Base-by-base conservation (phyloP, 1,140 invertebrate genomes). In the Arion vulgaris region DNA sequence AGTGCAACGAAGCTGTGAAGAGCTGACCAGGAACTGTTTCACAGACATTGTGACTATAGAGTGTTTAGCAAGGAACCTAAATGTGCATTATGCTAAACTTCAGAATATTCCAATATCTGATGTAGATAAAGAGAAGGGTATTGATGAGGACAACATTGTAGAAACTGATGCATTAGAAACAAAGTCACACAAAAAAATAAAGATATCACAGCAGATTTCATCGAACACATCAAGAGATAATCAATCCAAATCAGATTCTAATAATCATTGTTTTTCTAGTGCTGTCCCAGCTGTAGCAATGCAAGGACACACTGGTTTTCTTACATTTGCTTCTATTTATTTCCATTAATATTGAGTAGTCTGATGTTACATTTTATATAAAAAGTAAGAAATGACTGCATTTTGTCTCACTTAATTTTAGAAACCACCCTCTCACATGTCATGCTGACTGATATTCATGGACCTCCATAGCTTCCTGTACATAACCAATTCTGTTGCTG, bases 261-360 rank as follows among this genome's bases (percentile, higher is more conserved):
- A 69, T 19, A 68, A 9, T 41, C 36, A 80, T 23, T 45, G 45
- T 51, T 81, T 95, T 86, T 92, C 95, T 62, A 95, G 96, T 51
- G 95, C 94, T 0, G 91, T 95, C 11, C 95, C 95, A 84, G 94
- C 95, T 38, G 86, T 93, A 81, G 94, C 94, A 83, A 94, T 95
- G 90, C 95, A 97, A 19, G 97, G 97, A 0, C 98, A 99, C 92
- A 98, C 97, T 39, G 98, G 98, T 15, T 99, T 96, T 93, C 94
- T 99, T 51, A 98, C 97, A 36, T 96, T 98, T 92, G 97, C 97
- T 9, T 96, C 96, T 4, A 66, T 92, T 15, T 91, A 87, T 83
- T 83, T 86, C 77, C 83, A 74, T 81, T 82, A 45, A 83, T 51
- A 34, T n/a, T 62, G 15, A 62, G n/a, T n/a, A n/a, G n/a, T n/a